These are phyloP conservation scores for Psilopsiagon aymara DNA, from an alignment of 2,113 vertebrate genomes.

Conservation along the genomic window DNA sequence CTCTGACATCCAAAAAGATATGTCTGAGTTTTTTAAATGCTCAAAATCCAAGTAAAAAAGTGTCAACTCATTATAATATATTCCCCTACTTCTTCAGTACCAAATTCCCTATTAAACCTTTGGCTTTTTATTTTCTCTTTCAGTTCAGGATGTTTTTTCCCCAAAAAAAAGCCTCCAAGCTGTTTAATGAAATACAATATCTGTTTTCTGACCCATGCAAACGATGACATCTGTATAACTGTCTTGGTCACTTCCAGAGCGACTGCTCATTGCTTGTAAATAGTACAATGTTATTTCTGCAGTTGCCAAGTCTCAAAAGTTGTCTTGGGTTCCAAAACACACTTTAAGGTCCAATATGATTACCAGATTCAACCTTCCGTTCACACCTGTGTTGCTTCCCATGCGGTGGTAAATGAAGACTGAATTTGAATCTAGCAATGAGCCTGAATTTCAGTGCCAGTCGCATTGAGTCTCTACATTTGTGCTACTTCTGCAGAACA, in stretches of 20 bases:
- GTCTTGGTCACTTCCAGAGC: background rate
- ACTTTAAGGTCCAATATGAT: background rate
- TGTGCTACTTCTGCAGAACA: background rate
- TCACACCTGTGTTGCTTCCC: background rate
- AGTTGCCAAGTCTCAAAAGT: background rate
- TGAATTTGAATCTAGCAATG: background rate
- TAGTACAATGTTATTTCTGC: background rate
- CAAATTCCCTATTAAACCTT: background rate
- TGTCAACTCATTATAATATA: background rate
- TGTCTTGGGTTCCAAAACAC: background rate
- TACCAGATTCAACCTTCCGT: background rate
- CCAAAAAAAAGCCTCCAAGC: background rate
- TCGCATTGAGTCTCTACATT: background rate
- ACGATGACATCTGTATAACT: rapidly evolving
- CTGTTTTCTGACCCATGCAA: background rate
- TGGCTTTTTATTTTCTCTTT: background rate
- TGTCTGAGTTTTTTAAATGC: background rate
- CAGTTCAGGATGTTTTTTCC: background rate
- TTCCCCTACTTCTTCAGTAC: background rate
- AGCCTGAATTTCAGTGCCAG: background rate
- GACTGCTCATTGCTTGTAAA: background rate
- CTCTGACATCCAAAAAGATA: background rate
- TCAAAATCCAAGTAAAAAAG: background rate
- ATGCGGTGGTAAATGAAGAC: background rate
- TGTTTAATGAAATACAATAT: background rate